Conservation (phyloP, 1,140 invertebrate species). For the Cherax quadricarinatus region DNA sequence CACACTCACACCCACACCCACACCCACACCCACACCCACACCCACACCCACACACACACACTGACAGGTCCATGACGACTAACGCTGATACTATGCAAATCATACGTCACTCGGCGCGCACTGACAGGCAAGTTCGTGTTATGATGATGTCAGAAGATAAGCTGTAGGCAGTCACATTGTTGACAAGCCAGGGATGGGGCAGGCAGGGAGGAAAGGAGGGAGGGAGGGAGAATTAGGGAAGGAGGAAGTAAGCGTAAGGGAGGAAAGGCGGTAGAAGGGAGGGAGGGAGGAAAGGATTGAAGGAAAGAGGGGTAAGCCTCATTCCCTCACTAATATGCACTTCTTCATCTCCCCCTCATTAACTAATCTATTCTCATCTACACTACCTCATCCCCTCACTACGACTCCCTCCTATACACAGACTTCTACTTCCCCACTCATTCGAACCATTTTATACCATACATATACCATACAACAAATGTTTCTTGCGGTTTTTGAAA, state of each 20-base stretch:
- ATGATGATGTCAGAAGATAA: background rate
- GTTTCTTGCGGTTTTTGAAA: no score
- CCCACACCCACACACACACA: background rate
- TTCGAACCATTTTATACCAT: no score
- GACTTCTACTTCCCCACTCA: no score
- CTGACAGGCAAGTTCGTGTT: background rate
- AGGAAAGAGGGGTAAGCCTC: no score
- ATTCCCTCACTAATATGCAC: no score
- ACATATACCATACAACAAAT: no score
- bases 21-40: background rate
- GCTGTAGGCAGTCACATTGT: background rate
- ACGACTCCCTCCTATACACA: no score
- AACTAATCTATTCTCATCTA: no score
- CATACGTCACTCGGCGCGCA: background rate
- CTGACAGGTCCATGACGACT: background rate
- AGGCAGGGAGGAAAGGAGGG: conserved; percentile 7
- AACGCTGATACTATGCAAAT: background rate
- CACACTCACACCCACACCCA: background rate
- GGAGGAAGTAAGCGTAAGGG: background rate
- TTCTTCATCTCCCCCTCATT: no score
- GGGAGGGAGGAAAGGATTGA: conserved; percentile 16
- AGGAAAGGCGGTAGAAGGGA: conserved; percentile 4
- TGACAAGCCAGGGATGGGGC: background rate
- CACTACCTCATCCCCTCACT: no score
- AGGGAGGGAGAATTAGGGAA: background rate